Evolutionary conservation across 2,888 invertebrate species (phyloP).

Genomic region (Tridacna gigas): DNA sequence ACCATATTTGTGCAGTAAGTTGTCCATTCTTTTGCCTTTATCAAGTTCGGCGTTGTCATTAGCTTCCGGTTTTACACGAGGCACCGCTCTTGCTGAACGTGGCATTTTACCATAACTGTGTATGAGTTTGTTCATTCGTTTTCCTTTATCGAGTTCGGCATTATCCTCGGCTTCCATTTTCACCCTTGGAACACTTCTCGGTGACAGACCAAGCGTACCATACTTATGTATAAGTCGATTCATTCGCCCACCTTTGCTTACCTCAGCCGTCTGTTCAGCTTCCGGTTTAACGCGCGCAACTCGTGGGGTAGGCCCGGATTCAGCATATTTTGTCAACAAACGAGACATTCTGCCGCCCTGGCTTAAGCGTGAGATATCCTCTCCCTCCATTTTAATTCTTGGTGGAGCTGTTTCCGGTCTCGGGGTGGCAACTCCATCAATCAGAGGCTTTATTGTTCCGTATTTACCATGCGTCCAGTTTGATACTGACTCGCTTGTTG

Average conservation of each 20-base stretch:
- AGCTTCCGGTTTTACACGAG: constrained; percentile 73
- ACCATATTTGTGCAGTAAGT: constrained; percentile 69
- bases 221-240: constrained; percentile 67
- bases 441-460: constrained; percentile 68
- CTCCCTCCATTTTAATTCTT: constrained; percentile 74
- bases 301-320: constrained; percentile 63
- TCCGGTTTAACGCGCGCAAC: constrained; percentile 76
- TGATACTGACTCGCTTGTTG: constrained; percentile 64
- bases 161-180: constrained; percentile 69
- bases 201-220: constrained; percentile 62
- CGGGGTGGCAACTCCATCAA: constrained; percentile 71
- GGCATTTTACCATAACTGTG: constrained; percentile 69
- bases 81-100: constrained; percentile 67
- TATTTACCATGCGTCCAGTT: constrained; percentile 72
- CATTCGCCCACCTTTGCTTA: constrained; percentile 74
- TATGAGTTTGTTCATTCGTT: constrained; percentile 71
- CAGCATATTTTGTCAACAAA: constrained; percentile 73
- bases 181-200: constrained; percentile 68
- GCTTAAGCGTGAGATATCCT: constrained; percentile 67
- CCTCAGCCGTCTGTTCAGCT: constrained; percentile 70
- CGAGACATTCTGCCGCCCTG: constrained; percentile 73
- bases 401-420: constrained; percentile 74
- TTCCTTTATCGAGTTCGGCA: constrained; percentile 71
- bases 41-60: constrained; percentile 71
- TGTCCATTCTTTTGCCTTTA: constrained; percentile 72